Base-by-base conservation (phyloP, 2,797 vertebrate species). In the Danio choprae region DNA sequence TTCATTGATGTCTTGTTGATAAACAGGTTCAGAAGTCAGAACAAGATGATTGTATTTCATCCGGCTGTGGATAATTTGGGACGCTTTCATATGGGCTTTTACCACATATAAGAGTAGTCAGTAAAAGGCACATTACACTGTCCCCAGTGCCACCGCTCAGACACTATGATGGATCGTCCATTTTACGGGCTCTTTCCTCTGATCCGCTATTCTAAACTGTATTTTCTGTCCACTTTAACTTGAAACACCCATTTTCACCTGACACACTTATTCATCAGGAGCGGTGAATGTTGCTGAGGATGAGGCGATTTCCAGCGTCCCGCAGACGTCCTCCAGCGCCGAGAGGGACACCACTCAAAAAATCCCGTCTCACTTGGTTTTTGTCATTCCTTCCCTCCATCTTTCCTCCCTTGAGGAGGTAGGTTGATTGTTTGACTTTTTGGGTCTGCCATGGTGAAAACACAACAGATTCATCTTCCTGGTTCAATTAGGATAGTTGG, bases 261-360 rank as follows among this genome's bases (percentile, higher is more conserved):
- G 92, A 93, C 88, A 91, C 91, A 81, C 90, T 92, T 95, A 93
- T 94, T 95, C 92, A 93, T 94, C 93, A 93, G 87, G 83, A 83
- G 74, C 86, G 85, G 29, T 29, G 85, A 85, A 86, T 20, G 53
- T 63, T 72, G 46, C 12, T 56, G 59, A n/a, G 74, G 74, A 69
- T 84, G 38, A 40, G 40, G 79, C 60, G 41, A 55, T 84, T 77
- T 78, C 55, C 79, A 0, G 59, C 44, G 29, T 78, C 72, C 67
- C 71, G 60, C 41, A 56, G 64, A 69, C 36, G 48, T 77, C 63
- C 69, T 56, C 74, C n/a, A 78, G 40, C n/a, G 41, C 65, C 62
- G 51, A 87, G 68, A 80, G 48, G 71, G 62, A 77, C 64, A 78
- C 22, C 41, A 58, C 38, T 64, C 58, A 67, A 48, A 60, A 58